Conservation (phyloP, 1,140 invertebrate species). For the Mactra quadrangularis region DNA sequence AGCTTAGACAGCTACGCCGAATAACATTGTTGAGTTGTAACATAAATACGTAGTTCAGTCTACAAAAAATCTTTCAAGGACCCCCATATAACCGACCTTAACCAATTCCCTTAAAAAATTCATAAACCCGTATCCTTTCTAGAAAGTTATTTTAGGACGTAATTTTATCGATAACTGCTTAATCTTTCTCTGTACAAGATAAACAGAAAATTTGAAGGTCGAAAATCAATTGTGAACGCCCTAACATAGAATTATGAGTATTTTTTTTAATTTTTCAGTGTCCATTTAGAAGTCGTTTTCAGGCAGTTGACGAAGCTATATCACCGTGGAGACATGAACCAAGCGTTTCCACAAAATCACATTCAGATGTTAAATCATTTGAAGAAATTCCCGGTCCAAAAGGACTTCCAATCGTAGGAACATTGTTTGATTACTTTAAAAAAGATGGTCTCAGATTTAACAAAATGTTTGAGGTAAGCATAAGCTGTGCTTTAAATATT, state of each 20-base stretch:
- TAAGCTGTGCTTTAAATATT: too few relatives aligned
- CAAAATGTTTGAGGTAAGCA: conserved; percentile 83
- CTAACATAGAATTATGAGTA: neutral
- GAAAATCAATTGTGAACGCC: neutral
- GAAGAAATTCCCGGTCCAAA: conserved; percentile 80
- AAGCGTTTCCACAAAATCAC: neutral
- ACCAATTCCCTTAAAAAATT: neutral
- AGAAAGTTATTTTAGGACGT: conserved; percentile 22
- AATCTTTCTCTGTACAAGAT: neutral
- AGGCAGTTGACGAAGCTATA: conserved; percentile 52
- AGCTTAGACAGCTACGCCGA: too few relatives aligned
- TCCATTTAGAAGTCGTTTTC: conserved; percentile 66
- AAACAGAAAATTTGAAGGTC: neutral
- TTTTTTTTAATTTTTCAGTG: conserved; percentile 62
- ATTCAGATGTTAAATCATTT: conserved; percentile 70
- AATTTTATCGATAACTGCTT: neutral
- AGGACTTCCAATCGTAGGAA: conserved; percentile 81
- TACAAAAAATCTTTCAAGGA: too few relatives aligned
- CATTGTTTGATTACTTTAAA: conserved; percentile 81
- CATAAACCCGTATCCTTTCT: neutral
- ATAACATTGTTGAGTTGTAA: too few relatives aligned
- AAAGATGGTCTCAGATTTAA: conserved; percentile 80
- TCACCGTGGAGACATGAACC: neutral
- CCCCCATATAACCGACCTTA: too few relatives aligned
- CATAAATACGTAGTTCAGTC: too few relatives aligned